Percentiles rank a stretch among this genome's conserved stretches.
phyloP scores from a whole-genome alignment of 2,113 vertebrate genomes.

The Sinosuthora webbiana region DNA sequence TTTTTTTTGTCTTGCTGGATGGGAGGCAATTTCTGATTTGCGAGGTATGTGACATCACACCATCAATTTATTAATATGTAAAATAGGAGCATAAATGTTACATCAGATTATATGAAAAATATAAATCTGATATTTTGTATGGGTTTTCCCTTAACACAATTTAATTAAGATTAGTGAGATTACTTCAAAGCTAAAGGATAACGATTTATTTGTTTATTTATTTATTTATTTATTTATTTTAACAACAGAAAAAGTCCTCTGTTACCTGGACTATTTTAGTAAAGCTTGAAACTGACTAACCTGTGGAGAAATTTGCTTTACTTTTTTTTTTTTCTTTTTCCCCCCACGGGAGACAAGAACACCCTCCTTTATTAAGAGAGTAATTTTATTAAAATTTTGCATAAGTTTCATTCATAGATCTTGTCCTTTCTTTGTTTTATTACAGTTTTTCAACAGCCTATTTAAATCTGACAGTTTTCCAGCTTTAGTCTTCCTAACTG shows the following conservation, averaged over 20 bases:
- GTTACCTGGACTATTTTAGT: background rate
- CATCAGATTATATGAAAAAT: background rate
- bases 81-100: background rate
- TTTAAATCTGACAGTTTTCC: background rate
- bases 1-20: background rate
- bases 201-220: background rate
- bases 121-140: background rate
- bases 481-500: background rate
- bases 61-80: background rate
- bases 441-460: background rate
- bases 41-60: background rate
- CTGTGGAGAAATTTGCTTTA: background rate
- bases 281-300: background rate
- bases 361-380: background rate
- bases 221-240: background rate
- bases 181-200: background rate
- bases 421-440: background rate
- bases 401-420: background rate
- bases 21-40: background rate
- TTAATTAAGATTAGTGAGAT: background rate
- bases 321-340: too few species aligned
- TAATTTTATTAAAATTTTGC: background rate
- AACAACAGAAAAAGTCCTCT: background rate
- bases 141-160: background rate
- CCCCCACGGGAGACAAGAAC: background rate